Base-by-base conservation (phyloP, 2,797 vertebrate genomes). In the Cetoscarus ocellatus region DNA sequence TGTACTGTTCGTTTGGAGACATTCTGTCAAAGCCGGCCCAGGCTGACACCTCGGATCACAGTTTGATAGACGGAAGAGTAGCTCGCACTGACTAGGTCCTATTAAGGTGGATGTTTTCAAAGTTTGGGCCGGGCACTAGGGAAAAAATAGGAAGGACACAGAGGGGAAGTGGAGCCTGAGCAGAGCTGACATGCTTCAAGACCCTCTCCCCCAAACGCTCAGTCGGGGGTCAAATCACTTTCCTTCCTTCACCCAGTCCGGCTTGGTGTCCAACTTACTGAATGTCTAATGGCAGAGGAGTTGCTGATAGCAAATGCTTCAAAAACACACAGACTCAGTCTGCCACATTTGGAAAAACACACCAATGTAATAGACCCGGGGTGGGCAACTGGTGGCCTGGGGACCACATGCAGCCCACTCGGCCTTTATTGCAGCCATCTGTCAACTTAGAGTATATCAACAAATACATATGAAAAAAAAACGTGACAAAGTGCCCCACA, bases 111-210 rank as follows among this genome's bases (percentile, higher is more conserved):
- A 94, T 94, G 93, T 93, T 94, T 94, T 94, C 88, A 91, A 93
- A 94, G 91, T 92, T 92, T 92, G 73, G 82, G 86, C 84, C 93
- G 92, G 96, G 95, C 96, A 95, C 92, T 92, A 79, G 92, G 92
- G 92, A 93, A 90, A 93, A 94, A 94, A 94, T 93, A 95, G 90
- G 92, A 94, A 94, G 92, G 93, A 95, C 94, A 94, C 92, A 90
- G 91, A 85, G 93, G 92, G 91, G 91, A 94, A 93, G 93, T 91
- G 90, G 91, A 94, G 91, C 92, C 89, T 91, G 93, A 95, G 91
- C 87, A 68, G 88, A 89, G 89, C 90, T 93, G 94, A 94, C 92
- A 94, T 90, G 92, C 93, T 94, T 93, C 91, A 93, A 93, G 90
- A 92, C 86, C 87, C 83, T 84, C 87, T 84, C 91, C 88, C 90